phyloP scores from a whole-genome alignment of 2,113 vertebrate species.

The Festucalex cinctus region DNA sequence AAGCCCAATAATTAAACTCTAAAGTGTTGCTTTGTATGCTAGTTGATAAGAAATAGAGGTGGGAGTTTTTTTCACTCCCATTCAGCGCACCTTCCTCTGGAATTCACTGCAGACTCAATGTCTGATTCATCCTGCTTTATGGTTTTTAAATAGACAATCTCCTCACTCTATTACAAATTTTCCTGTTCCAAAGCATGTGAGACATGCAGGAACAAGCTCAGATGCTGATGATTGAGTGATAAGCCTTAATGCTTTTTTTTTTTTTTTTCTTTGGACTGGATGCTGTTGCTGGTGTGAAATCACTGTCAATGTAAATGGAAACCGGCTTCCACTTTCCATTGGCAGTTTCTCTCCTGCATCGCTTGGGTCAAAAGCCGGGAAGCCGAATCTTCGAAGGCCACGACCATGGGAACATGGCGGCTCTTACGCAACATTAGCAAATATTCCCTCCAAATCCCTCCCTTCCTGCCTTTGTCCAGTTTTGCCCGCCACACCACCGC shows the following conservation, averaged over 20 bases:
- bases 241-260: neutral
- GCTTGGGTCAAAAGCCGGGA: slow-evolving; percentile 32
- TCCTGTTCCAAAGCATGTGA: neutral
- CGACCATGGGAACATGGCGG: slow-evolving; percentile 64
- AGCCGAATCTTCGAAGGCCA: slow-evolving; percentile 63
- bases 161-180: neutral
- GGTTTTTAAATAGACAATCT: neutral
- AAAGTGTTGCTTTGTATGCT: no score
- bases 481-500: slow-evolving; percentile 31
- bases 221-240: neutral
- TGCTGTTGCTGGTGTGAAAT: neutral
- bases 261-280: neutral
- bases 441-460: slow-evolving; percentile 70
- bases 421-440: slow-evolving; percentile 75
- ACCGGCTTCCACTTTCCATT: slow-evolving; percentile 51
- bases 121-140: neutral
- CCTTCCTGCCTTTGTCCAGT: slow-evolving; percentile 77
- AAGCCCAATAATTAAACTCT: no score
- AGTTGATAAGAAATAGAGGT: neutral
- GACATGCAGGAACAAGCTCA: neutral
- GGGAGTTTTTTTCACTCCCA: neutral
- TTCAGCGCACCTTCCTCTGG: slow-evolving; percentile 7
- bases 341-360: slow-evolving; percentile 16
- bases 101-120: neutral
- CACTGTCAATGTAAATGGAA: slow-evolving; percentile 52